Base-by-base conservation (phyloP, 1,140 invertebrate genomes). In the Uloborus diversus region DNA sequence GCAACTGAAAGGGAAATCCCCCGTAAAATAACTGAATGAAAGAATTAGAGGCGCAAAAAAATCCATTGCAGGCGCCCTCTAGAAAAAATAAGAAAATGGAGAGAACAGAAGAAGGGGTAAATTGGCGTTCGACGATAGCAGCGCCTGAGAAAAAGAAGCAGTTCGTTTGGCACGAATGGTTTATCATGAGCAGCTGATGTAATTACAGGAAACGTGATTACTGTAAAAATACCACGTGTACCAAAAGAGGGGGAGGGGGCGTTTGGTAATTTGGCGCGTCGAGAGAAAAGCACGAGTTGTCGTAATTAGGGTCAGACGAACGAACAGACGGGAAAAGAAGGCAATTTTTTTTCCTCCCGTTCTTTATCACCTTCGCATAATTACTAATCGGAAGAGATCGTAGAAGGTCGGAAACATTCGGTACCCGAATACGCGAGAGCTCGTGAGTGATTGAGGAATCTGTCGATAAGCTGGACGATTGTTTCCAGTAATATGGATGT, bases 121-220 rank as follows among this genome's bases (percentile, higher is more conserved):
- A 71, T 59, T 71, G 69, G 69, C 37, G 64, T n/a, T 33, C 28
- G 56, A 71, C 23, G 69, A 71, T 61, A 25, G 23, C 65, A 51
- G 14, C 42, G n/a, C 27, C 42, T 51, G 25, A 7, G 65, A 68
- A 17, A 68, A 68, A 49, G 71, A 75, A 75, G 57, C 59, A 62
- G 57, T 75, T 75, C 71, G 71, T 75, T 75, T 75, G 71, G 71
- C 71, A 75, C 71, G 71, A 75, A 75, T 75, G 71, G 25, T 75
- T 75, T 75, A 75, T 75, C 71, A 75, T 75, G 59, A 75, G 30
- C 71, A 75, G 71, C 71, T 75, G 71, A 75, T 75, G 71, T 75
- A 75, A 75, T 75, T 75, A 75, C 71, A 75, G 56, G 71, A 61
- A 75, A 75, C 71, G 71, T 75, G 71, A 75, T 75, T 75, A 75